Evolutionary conservation across 2,797 vertebrate genomes (phyloP), one percentile per base, ranked within the genome.

Genomic region (Poecilia wingei): DNA sequence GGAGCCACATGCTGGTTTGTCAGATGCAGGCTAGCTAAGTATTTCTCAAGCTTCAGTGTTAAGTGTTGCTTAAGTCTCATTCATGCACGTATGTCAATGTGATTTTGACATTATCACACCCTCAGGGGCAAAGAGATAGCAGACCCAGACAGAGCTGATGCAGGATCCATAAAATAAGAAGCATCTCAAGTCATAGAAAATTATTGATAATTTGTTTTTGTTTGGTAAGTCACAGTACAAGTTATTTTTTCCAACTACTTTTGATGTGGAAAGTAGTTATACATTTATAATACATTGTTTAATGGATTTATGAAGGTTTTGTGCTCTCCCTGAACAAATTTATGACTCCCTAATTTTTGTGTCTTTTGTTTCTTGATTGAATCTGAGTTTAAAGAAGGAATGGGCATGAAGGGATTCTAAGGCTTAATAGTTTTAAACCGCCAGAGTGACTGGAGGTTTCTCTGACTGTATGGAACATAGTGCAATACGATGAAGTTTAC

Each of bases 1-100:
- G 77, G 78, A 79, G 39, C 76, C 88, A 86, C 84, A 84, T 92
- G 87, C 75, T 88, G 82, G 86, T 88, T 84, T 86, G 90, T 92
- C 77, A 73, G 81, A 55, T 78, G 87, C 72, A 89, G 82, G 87
- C 81, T 84, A 79, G 70, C 84, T 83, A 53, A 77, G 87, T 76
- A 71, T 78, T 39, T 79, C 70, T 77, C 68, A 75, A 51, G 83
- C 77, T 33, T 5, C 47, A 20, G 57, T 55, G 72, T 76, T 79
- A 69, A 80, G 59, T 53, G 53, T 49, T 76, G 5, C 74, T 84
- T 66, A 70, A 78, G 28, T 79, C 79, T 75, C 36, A 18, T 75
- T 72, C 71, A 59, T 79, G 51, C 73, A 47, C 8, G 31, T 39
- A 13, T 86, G 81, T 75, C 80, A 78, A 72, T 46, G 43, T 72